Conservation (phyloP, 2,797 vertebrate genomes). For the Catharus ustulatus region DNA sequence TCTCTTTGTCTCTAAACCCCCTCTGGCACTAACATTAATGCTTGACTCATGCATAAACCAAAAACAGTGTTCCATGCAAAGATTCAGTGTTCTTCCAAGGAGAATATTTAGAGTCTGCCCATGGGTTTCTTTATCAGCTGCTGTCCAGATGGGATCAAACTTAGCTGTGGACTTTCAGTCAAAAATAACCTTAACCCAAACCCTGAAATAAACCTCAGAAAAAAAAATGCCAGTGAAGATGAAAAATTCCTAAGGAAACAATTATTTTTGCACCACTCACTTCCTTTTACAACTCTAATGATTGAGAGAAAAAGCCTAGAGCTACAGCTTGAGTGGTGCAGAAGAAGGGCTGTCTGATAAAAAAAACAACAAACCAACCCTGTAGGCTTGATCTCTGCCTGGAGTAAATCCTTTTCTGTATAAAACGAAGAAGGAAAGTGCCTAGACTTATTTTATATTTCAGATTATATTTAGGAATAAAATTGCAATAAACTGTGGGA, state of each 20-base stretch:
- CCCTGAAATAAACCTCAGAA: not conserved
- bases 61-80: not conserved
- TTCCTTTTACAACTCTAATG: constrained; percentile 27
- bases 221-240: not conserved
- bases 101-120: not conserved
- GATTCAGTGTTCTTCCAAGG: not conserved
- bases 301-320: constrained; percentile 1
- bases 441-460: not conserved
- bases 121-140: not conserved
- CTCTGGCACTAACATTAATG: not conserved
- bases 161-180: not conserved
- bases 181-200: constrained; percentile 14
- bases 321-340: not conserved
- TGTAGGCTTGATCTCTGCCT: not conserved
- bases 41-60: not conserved
- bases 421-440: not conserved
- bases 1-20: not conserved
- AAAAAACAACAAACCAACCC: not conserved
- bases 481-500: not conserved
- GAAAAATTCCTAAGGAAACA: constrained; percentile 38
- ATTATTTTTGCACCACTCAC: constrained; percentile 35
- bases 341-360: not conserved
- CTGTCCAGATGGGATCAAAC: not conserved
- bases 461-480: not conserved
- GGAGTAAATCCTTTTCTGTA: not conserved